A percentile compares a stretch with the other conserved stretches of the same genome.
Conservation (phyloP, 1,140 invertebrate genomes). For the Heliothis subflexa region DNA sequence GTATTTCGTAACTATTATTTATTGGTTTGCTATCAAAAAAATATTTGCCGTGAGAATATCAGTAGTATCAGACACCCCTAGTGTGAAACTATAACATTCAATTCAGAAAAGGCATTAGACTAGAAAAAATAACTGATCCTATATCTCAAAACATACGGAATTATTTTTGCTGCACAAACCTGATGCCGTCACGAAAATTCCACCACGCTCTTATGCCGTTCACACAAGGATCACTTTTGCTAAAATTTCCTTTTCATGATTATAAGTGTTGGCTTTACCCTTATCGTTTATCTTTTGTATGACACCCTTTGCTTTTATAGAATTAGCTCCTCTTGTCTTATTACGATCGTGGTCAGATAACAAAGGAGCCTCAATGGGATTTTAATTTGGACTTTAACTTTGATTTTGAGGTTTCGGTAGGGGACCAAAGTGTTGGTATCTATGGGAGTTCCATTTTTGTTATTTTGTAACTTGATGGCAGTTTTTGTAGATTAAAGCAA, state of each 20-base stretch:
- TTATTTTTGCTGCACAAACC: conserved; percentile 63
- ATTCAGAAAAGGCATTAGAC: conserved; percentile 77
- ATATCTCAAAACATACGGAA: conserved; percentile 67
- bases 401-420: conserved; percentile 42
- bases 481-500: no score
- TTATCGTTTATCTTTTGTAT: conserved; percentile 64
- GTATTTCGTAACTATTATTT: conserved; percentile 22
- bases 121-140: conserved; percentile 83
- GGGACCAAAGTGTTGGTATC: conserved; percentile 17
- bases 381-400: conserved; percentile 70
- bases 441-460: background rate
- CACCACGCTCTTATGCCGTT: conserved; percentile 5
- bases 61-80: conserved; percentile 64
- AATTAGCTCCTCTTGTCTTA: conserved; percentile 81
- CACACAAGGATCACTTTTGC: conserved; percentile 49
- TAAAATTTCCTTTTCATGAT: conserved; percentile 10
- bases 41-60: conserved; percentile 70
- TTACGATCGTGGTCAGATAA: conserved; percentile 79
- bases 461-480: background rate
- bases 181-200: conserved; percentile 12
- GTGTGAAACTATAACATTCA: conserved; percentile 63
- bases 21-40: conserved; percentile 31
- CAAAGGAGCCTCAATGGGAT: conserved; percentile 67
- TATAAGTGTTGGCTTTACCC: conserved; percentile 53
- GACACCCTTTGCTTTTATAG: conserved; percentile 81